Percentiles rank a stretch among this genome's conserved stretches.
Conservation (phyloP, 2,113 vertebrate species). For the Sprattus sprattus region DNA sequence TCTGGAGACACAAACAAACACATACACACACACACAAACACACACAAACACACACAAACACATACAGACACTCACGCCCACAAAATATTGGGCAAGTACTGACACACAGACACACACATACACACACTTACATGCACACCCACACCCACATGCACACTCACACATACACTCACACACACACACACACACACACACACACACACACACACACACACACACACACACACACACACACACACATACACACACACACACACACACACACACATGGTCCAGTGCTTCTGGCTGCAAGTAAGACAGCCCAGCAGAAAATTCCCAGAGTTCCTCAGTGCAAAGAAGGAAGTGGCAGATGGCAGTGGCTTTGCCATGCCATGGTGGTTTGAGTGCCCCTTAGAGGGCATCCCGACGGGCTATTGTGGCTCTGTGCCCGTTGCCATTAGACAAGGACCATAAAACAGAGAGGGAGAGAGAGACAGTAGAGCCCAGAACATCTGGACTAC, state of each 20-base stretch:
- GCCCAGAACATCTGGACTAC: conserved; percentile 77
- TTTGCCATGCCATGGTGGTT: conserved; percentile 66
- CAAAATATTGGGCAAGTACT: too few relatives aligned
- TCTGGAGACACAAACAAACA: background rate
- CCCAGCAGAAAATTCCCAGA: conserved; percentile 65
- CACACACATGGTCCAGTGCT: background rate
- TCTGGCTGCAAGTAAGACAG: background rate
- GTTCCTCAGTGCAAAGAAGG: conserved; percentile 73
- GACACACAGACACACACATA: background rate
- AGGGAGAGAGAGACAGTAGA: conserved; percentile 55
- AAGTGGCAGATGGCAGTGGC: conserved; percentile 80
- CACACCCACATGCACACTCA: background rate
- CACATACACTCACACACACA: conserved; percentile 35
- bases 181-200: conserved; percentile 40
- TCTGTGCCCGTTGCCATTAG: conserved; percentile 72
- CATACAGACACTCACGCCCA: background rate
- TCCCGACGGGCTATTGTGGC: conserved; percentile 67
- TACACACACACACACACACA: background rate
- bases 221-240: conserved; percentile 22
- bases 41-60: background rate
- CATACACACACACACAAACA: too few relatives aligned
- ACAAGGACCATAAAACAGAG: conserved; percentile 70
- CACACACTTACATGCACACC: conserved; percentile 14
- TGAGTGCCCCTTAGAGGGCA: conserved; percentile 66
- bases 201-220: background rate